These are phyloP conservation scores for Magallana nippona DNA, from an alignment of 2,888 invertebrate genomes.

Conservation along the genomic window DNA sequence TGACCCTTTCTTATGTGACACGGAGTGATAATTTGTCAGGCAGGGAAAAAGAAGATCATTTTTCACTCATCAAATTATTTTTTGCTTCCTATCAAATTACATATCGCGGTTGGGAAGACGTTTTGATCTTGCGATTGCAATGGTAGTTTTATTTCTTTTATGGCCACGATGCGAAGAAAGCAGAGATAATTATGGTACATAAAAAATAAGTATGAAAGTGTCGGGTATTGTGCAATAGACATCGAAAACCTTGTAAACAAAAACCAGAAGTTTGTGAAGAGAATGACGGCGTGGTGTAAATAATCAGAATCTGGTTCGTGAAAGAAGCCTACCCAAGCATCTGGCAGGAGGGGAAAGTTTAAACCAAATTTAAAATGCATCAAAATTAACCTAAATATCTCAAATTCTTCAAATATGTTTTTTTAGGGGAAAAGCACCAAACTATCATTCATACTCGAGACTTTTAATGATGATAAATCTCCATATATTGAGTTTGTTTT, in stretches of 20 bases:
- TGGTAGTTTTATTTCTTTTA: slow-evolving; percentile 23
- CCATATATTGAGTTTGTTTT: no score
- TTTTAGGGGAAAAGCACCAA: no score
- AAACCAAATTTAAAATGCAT: background rate
- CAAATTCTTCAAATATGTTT: background rate
- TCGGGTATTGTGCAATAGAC: slow-evolving; percentile 29
- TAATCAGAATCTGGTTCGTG: background rate
- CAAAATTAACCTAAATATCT: slow-evolving; percentile 5
- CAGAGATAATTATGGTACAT: slow-evolving; percentile 32
- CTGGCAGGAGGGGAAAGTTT: background rate
- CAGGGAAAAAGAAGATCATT: slow-evolving; percentile 2
- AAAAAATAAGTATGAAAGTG: slow-evolving; percentile 19
- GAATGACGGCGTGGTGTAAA: background rate
- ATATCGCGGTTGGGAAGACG: slow-evolving; percentile 10
- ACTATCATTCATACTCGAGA: no score
- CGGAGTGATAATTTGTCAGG: slow-evolving; percentile 28
- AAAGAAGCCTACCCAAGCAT: background rate
- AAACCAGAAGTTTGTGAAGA: background rate
- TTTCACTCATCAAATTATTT: slow-evolving; percentile 33
- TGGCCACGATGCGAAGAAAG: slow-evolving; percentile 3
- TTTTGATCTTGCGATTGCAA: slow-evolving; percentile 31
- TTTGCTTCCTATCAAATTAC: slow-evolving; percentile 27
- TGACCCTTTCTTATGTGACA: slow-evolving; percentile 20
- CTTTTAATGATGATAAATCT: no score
- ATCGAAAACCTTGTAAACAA: slow-evolving; percentile 9